Evolutionary conservation across 2,888 invertebrate genomes (phyloP), one percentile per base, ranked within the genome.

Genomic region (Gnatocerus cornutus): DNA sequence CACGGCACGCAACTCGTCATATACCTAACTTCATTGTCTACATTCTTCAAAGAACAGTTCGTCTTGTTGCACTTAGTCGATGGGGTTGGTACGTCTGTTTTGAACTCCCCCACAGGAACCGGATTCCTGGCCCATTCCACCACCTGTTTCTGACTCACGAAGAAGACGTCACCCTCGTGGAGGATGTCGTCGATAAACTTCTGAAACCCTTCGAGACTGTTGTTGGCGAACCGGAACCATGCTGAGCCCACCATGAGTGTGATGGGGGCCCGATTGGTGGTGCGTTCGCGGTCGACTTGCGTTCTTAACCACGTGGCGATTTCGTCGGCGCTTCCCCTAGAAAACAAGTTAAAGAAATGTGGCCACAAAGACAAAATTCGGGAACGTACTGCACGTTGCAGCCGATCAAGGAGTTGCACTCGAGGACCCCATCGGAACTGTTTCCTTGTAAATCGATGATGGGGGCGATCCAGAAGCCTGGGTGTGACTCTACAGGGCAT

Each of bases 401-500:
- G 12, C 86, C 81, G 73, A 89, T 89, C 9, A 87, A 85, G 86
- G 89, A 88, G 0, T 89, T 85, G 79, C 91, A 92, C 7, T 87
- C 85, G 12, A 80, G 72, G 0, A 83, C 72, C 0, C 83, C 74
- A 45, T 29, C 53, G 8, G n/a, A 41, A 12, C 43, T 33, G 6
- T 37, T 45, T 73, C 89, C 89, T 5, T 78, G 66, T 85, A 90
- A 88, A 53, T 88, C 85, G 0, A 89, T 81, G 84, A 93, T 90
- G 0, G 93, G 93, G 0, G 89, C 78, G 0, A 90, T 88, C 92
- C 92, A 93, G 41, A 88, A 81, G 0, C 90, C 90, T 7, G 89
- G 87, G 75, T 88, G 85, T 0, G 88, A 84, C 0, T 88, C 87
- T 0, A 81, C 84, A 0, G 91, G 91, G 77, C 91, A 92, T 0